Percentiles rank a stretch among this genome's conserved stretches.
These are phyloP conservation scores for Pomatorhinus ruficollis DNA, from an alignment of 2,113 vertebrate species.

Conservation along the genomic window DNA sequence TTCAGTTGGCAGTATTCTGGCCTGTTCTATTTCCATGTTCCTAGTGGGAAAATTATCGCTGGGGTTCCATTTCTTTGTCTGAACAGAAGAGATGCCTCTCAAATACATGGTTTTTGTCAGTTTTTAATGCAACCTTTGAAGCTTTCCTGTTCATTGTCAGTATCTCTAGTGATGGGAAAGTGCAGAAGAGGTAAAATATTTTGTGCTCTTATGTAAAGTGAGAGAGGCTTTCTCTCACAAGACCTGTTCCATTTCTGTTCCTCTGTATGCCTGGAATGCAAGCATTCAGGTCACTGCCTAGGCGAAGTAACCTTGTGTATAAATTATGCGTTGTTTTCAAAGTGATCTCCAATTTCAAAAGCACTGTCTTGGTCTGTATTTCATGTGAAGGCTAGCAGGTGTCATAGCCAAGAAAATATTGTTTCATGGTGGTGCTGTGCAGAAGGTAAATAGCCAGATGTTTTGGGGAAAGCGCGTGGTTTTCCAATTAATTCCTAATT, in stretches of 20 bases:
- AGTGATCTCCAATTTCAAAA: neutral
- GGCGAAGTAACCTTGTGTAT: neutral
- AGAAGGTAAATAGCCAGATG: neutral
- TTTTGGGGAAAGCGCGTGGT: neutral
- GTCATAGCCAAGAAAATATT: neutral
- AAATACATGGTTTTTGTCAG: neutral
- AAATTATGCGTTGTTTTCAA: neutral
- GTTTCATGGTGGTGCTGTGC: neutral
- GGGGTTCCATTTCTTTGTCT: neutral
- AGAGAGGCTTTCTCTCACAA: neutral
- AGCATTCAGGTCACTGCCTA: neutral
- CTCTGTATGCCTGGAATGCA: neutral
- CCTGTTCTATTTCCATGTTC: neutral
- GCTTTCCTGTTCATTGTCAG: neutral
- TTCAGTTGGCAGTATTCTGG: neutral
- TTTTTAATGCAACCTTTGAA: neutral
- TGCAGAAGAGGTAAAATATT: neutral
- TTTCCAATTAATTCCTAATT: neutral
- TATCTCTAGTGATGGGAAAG: neutral
- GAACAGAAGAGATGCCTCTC: neutral
- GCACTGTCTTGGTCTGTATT: neutral
- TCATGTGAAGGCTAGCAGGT: neutral
- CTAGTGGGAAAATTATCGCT: neutral
- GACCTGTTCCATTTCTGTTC: neutral
- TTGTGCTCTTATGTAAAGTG: neutral